Percentiles rank a stretch among this genome's conserved stretches.
Evolutionary conservation across 2,888 invertebrate genomes (phyloP).

Genomic region (Crioceris asparagi): DNA sequence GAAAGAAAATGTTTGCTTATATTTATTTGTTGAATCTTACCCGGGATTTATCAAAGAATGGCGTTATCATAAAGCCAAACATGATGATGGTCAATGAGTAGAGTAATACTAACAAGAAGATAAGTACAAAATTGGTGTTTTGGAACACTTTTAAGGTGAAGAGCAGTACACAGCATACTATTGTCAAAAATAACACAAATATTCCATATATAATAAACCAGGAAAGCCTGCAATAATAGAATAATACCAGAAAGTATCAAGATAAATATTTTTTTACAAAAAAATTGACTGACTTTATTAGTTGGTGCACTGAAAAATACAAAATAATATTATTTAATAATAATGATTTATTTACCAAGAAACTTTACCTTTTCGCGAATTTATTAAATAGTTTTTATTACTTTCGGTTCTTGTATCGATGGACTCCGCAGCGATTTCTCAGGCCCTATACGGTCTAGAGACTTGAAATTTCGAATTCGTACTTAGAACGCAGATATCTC

Average conservation of each 20-base stretch:
- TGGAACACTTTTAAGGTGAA: slow-evolving; percentile 65
- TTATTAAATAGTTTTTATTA: no score
- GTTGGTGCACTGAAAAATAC: no score
- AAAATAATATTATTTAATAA: no score
- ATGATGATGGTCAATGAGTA: slow-evolving; percentile 75
- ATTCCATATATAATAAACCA: slow-evolving; percentile 72
- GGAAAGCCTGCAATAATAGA: slow-evolving; percentile 51
- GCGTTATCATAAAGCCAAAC: slow-evolving; percentile 73
- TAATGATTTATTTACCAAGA: not conserved
- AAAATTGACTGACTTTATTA: no score
- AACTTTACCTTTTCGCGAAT: no score
- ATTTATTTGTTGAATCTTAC: slow-evolving; percentile 50
- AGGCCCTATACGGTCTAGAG: no score
- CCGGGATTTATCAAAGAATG: slow-evolving; percentile 75
- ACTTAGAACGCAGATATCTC: no score
- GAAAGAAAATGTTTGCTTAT: no score
- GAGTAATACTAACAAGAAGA: slow-evolving; percentile 66
- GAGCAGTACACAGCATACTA: slow-evolving; percentile 59
- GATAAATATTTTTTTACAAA: no score
- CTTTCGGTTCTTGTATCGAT: no score
- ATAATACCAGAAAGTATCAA: not conserved
- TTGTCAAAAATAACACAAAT: slow-evolving; percentile 57
- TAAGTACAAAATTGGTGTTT: slow-evolving; percentile 65
- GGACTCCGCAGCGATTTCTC: no score
- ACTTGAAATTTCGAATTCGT: no score